phyloP scores from a whole-genome alignment of 2,113 vertebrate species.

The Candoia aspera region DNA sequence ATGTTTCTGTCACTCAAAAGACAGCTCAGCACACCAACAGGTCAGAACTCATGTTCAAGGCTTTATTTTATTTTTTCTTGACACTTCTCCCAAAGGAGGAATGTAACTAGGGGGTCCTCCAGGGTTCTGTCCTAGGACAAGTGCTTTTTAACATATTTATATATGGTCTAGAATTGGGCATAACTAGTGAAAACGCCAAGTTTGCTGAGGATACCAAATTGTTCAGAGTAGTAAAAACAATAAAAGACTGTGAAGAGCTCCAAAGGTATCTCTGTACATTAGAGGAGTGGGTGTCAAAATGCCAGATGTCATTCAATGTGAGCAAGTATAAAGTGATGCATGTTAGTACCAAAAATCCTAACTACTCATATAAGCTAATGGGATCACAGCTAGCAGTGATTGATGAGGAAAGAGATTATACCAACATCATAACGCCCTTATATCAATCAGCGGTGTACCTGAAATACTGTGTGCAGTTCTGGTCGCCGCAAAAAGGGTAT shows the following conservation, averaged over 20 bases:
- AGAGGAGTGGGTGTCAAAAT: background rate
- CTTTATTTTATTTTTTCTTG: slow-evolving; percentile 5
- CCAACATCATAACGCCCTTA: background rate
- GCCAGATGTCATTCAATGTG: background rate
- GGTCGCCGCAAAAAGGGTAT: background rate
- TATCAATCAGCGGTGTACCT: background rate
- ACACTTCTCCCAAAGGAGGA: background rate
- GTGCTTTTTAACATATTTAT: background rate
- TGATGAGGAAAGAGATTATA: background rate
- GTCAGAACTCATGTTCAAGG: slow-evolving; percentile 57
- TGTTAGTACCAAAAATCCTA: background rate
- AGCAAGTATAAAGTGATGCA: background rate
- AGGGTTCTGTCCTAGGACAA: background rate
- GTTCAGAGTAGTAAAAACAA: background rate
- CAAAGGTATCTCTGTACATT: background rate
- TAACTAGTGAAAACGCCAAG: background rate
- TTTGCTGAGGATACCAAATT: background rate
- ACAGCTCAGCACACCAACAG: slow-evolving; percentile 44
- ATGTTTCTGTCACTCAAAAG: slow-evolving; percentile 50
- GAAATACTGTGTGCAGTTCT: background rate
- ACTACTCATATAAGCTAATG: background rate
- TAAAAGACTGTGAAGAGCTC: background rate
- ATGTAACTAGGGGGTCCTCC: background rate
- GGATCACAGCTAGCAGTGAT: background rate
- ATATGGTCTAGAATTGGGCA: background rate